phyloP scores from a whole-genome alignment of 2,113 vertebrate genomes.

The Garra rufa region DNA sequence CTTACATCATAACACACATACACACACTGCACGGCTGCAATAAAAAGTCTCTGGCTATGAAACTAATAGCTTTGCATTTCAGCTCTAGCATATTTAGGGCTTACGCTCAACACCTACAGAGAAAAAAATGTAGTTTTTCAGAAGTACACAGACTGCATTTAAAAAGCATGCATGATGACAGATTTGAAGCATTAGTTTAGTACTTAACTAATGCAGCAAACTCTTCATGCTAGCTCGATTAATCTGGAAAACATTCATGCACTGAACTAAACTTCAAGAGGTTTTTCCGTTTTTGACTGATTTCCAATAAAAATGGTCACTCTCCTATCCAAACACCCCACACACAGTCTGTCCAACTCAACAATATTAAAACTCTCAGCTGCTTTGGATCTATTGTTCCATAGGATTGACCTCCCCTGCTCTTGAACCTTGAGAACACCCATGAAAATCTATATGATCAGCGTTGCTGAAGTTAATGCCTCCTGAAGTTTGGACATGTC shows the following conservation, averaged over 20 bases:
- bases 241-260: neutral
- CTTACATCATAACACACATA: neutral
- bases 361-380: slow-evolving; percentile 65
- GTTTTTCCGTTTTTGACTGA: slow-evolving; percentile 34
- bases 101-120: neutral
- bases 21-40: neutral
- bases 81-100: neutral
- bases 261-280: neutral
- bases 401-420: slow-evolving; percentile 58
- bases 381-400: slow-evolving; percentile 64
- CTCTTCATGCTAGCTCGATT: neutral
- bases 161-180: neutral
- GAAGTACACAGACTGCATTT: neutral
- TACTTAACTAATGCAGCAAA: neutral
- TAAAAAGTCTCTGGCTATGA: neutral
- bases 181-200: neutral
- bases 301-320: slow-evolving; percentile 57
- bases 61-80: neutral
- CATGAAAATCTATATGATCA: slow-evolving; percentile 64
- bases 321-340: neutral
- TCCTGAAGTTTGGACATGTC: slow-evolving; percentile 24
- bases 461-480: slow-evolving; percentile 65
- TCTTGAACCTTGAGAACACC: slow-evolving; percentile 60
- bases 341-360: slow-evolving; percentile 60
- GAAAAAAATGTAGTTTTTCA: neutral